A percentile compares a stretch with the other conserved stretches of the same genome.
Evolutionary conservation across 1,140 invertebrate species (phyloP).

Genomic region (Drosophila takahashii): DNA sequence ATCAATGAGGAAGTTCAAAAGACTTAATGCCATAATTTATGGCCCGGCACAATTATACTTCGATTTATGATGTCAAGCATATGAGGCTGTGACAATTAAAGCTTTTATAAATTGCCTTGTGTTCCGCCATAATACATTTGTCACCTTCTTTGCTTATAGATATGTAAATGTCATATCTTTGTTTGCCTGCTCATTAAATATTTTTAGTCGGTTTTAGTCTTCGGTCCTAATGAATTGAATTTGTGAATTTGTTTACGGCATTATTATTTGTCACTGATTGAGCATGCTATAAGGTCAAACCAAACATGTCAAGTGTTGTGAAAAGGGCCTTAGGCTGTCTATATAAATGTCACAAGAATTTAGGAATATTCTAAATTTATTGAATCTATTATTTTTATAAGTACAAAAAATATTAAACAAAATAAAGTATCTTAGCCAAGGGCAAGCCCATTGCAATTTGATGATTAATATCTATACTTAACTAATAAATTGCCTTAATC

Average conservation of each 20-base stretch:
- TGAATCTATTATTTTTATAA: neutral
- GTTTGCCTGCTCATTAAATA: conserved; percentile 4
- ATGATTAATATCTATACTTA: neutral
- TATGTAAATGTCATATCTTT: conserved; percentile 32
- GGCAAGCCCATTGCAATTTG: neutral
- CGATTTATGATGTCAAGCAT: conserved; percentile 46
- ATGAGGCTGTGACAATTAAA: conserved; percentile 31
- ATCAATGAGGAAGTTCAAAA: conserved; percentile 60
- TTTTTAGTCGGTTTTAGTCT: neutral
- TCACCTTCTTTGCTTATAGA: conserved; percentile 29
- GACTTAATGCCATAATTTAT: conserved; percentile 60
- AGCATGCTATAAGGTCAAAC: conserved; percentile 11
- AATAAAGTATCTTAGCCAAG: neutral
- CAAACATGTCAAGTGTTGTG: neutral
- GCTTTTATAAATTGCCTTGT: conserved; percentile 43
- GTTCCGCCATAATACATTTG: conserved; percentile 32
- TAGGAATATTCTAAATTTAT: neutral
- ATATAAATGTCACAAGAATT: neutral
- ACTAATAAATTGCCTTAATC: neutral
- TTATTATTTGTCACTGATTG: conserved; percentile 22
- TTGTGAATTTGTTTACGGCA: conserved; percentile 2
- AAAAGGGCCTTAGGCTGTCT: neutral
- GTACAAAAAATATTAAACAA: neutral
- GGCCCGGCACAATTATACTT: conserved; percentile 20
- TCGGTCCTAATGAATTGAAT: neutral